Base-by-base conservation (phyloP, 2,888 invertebrate species). In the Digitonthophagus gazella region DNA sequence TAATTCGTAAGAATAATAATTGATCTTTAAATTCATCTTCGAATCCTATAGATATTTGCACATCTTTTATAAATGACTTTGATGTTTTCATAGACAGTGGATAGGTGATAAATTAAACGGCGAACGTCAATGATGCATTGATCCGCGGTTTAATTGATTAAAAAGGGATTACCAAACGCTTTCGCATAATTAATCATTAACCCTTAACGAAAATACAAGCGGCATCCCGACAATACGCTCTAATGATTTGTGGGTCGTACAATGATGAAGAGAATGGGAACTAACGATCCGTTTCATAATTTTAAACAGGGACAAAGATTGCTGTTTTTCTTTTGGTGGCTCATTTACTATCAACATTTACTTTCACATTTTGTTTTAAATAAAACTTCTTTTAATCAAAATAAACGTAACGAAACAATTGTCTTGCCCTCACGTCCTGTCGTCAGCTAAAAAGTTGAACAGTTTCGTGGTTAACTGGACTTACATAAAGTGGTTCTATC, bases 201-300 rank as follows among this genome's bases (percentile, higher is more conserved):
- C 78, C 80, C 80, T 79, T 78, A 76, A 78, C 77, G 78, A 73
- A 72, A 78, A 75, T 72, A 71, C 67, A 19, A 15, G 65, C 65
- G 55, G 67, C 61, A n/a, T 18, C n/a, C 18, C 19, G 72, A 81
- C 80, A 81, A 81, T 80, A 76, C 73, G 69, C 76, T 77, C 78
- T 81, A 81, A 81, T 81, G 80, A 80, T 76, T 80, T 79, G 79
- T 79, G 78, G 74, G 78, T 76, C 73, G 80, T 79, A 80, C 79
- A 80, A 79, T 79, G 80, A 78, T 76, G 75, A 75, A 77, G 76
- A 80, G 80, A 80, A 80, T 80, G 79, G 77, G 78, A 80, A 79
- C 80, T 81, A 81, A 81, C 80, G 81, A 81, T 80, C 79, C 81
- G 75, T 81, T 80, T 81, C 80, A 81, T 81, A 79, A 78, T 77